Percentiles rank a stretch among this genome's conserved stretches.
phyloP scores from a whole-genome alignment of 1,140 invertebrate genomes.

The Ostrea denselamellosa region DNA sequence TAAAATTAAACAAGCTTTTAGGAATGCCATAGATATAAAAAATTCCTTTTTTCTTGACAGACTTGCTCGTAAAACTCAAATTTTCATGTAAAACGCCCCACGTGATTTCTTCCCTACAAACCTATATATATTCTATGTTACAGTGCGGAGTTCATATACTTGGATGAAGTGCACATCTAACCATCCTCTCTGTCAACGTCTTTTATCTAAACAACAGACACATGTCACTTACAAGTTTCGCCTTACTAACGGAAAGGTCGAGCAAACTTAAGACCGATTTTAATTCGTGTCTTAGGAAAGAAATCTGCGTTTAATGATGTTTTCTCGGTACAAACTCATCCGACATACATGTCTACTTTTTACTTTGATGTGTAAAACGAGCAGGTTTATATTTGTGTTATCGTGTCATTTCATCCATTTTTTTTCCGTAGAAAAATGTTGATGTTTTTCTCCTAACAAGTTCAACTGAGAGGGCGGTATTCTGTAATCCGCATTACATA shows the following conservation, averaged over 20 bases:
- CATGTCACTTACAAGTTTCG: not conserved
- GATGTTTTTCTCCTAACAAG: too few species aligned
- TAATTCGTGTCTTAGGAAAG: conserved; percentile 13
- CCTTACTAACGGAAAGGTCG: not conserved
- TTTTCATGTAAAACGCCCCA: not conserved
- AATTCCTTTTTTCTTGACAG: too few species aligned
- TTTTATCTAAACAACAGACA: not conserved
- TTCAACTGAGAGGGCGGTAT: too few species aligned
- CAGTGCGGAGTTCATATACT: not conserved
- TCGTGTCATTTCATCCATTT: not conserved
- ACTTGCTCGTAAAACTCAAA: not conserved
- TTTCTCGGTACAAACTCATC: conserved; percentile 19
- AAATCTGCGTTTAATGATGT: not conserved
- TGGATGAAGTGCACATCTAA: not conserved
- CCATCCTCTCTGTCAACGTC: not conserved
- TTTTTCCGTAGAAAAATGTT: too few species aligned
- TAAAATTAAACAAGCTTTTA: too few species aligned
- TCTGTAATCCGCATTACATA: too few species aligned
- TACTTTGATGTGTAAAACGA: conserved; percentile 2
- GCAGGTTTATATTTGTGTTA: not conserved
- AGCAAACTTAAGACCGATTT: not conserved
- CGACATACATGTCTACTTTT: not conserved
- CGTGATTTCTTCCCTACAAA: not conserved
- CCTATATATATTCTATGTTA: not conserved
- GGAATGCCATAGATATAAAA: too few species aligned